Conservation (phyloP, 2,113 vertebrate genomes). For the Oreotrochilus melanogaster region DNA sequence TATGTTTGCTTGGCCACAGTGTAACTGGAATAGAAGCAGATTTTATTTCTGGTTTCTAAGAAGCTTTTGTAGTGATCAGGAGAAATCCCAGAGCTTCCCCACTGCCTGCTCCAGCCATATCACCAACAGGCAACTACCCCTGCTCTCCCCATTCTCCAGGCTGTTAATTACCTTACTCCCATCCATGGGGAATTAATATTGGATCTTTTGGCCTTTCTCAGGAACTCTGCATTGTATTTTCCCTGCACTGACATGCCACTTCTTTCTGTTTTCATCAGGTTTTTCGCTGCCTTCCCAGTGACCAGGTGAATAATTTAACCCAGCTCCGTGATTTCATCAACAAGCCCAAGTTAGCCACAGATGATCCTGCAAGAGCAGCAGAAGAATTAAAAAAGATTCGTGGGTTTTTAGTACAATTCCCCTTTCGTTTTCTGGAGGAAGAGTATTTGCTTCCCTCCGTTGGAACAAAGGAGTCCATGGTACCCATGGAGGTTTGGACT, state of each 20-base stretch:
- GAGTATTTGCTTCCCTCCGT: slow-evolving; percentile 92
- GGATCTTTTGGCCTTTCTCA: neutral
- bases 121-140: neutral
- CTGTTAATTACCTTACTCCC: neutral
- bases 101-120: neutral
- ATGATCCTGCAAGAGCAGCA: slow-evolving; percentile 85
- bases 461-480: slow-evolving; percentile 94
- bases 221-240: neutral
- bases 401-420: slow-evolving; percentile 95
- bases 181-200: neutral
- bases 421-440: slow-evolving; percentile 90
- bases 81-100: neutral
- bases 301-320: slow-evolving; percentile 87
- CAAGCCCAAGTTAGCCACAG: slow-evolving; percentile 82
- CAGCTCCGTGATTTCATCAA: slow-evolving; percentile 88
- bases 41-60: neutral
- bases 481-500: slow-evolving; percentile 97
- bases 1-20: neutral
- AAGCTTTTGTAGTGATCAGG: neutral
- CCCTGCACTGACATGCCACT: neutral
- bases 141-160: neutral
- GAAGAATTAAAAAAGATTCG: slow-evolving; percentile 94
- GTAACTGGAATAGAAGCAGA: neutral
- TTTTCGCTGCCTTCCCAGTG: slow-evolving; percentile 94
- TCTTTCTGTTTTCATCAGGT: slow-evolving; percentile 80